A percentile compares a stretch with the other conserved stretches of the same genome.
phyloP scores from a whole-genome alignment of 2,888 invertebrate species.

The Epinotia ramella region DNA sequence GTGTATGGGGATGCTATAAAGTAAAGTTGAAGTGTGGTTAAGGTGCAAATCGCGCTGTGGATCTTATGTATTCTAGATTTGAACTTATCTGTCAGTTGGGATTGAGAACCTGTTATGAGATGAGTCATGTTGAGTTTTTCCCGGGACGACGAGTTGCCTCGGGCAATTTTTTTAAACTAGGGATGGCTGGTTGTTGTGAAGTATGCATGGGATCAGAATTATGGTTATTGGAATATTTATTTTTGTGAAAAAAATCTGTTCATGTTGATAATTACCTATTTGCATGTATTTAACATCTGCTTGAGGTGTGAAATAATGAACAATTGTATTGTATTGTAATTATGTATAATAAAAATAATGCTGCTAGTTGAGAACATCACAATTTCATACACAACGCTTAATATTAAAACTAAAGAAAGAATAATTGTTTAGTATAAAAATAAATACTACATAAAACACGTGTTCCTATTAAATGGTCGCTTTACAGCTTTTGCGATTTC shows the following conservation, averaged over 20 bases:
- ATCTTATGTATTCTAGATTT: slow-evolving; percentile 37
- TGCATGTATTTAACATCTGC: no score
- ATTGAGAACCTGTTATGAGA: slow-evolving; percentile 43
- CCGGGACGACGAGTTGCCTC: not conserved
- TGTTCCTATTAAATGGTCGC: no score
- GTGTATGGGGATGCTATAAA: slow-evolving; percentile 16
- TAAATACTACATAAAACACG: no score
- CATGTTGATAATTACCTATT: no score
- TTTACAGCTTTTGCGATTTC: slow-evolving; percentile 3
- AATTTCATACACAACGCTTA: no score
- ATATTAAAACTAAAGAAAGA: no score
- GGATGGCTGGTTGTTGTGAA: not conserved
- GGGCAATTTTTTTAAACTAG: not conserved
- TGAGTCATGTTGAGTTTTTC: slow-evolving; percentile 30
- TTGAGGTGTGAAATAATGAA: no score
- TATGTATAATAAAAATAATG: no score
- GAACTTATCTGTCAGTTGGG: slow-evolving; percentile 36
- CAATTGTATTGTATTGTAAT: no score
- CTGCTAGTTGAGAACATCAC: no score
- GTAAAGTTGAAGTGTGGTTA: slow-evolving; percentile 26
- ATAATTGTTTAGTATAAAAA: no score
- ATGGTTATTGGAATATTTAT: not conserved
- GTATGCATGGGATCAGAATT: not conserved
- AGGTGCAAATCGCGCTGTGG: slow-evolving; percentile 37
- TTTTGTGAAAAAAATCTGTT: no score